Percentiles rank a stretch among this genome's conserved stretches.
Conservation (phyloP, 92 coral and sea anemone species). For the Phenganax stokvisi region DNA sequence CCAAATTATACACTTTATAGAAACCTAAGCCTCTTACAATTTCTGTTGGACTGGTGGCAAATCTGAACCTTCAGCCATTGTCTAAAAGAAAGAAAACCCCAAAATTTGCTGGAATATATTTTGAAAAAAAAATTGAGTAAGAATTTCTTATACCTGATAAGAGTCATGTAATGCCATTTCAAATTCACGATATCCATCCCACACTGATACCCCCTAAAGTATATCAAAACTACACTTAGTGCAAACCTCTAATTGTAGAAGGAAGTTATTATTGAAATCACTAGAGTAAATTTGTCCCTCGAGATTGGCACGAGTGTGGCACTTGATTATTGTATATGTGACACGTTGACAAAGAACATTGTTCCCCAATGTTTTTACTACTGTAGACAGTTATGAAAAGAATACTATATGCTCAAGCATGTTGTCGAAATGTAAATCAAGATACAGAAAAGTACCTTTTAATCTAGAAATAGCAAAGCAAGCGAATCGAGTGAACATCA, state of each 20-base stretch:
- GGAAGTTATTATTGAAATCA: neutral
- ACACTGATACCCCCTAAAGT: constrained; percentile 79
- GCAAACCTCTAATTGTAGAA: neutral
- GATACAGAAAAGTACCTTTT: too few species aligned
- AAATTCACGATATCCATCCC: constrained; percentile 98
- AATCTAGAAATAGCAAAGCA: too few species aligned
- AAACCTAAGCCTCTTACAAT: constrained; percentile 5
- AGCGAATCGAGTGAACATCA: too few species aligned
- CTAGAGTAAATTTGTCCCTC: neutral
- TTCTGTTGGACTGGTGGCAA: constrained; percentile 15
- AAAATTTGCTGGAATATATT: neutral
- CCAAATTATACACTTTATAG: neutral
- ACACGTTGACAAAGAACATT: too few species aligned
- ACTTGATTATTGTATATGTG: too few species aligned
- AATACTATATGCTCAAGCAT: too few species aligned
- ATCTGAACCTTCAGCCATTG: constrained; percentile 33
- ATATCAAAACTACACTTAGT: neutral
- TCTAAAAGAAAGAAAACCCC: neutral
- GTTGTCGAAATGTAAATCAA: too few species aligned
- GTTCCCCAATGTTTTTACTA: too few species aligned
- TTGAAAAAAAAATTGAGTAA: neutral
- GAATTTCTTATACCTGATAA: constrained; percentile 59
- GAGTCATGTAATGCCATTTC: constrained; percentile 91
- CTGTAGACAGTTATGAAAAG: too few species aligned
- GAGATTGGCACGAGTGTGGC: too few species aligned